A percentile compares a stretch with the other conserved stretches of the same genome.
These are phyloP conservation scores for Trimorus sp. DNA, from an alignment of 2,888 invertebrate species.

Conservation along the genomic window DNA sequence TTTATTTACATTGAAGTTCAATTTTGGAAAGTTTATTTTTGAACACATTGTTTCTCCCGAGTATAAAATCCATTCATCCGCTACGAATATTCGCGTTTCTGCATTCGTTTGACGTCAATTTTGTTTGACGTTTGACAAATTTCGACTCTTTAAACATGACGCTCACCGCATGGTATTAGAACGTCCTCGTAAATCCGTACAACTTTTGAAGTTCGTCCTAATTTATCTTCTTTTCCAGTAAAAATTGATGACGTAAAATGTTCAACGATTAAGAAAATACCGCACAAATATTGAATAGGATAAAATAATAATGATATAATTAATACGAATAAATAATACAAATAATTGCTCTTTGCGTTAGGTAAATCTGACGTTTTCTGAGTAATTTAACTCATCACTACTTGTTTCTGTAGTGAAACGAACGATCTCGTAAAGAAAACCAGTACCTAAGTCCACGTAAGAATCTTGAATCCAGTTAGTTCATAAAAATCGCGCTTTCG, in stretches of 20 bases:
- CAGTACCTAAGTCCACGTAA: background rate
- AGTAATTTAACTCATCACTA: no score
- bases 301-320: no score
- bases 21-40: conserved; percentile 2
- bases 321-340: no score
- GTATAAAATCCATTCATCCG: background rate
- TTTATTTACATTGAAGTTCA: no score
- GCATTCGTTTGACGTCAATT: conserved; percentile 29
- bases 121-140: conserved; percentile 36
- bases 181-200: background rate
- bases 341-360: no score
- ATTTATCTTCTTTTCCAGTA: no score
- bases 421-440: no score
- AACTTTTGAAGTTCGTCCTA: background rate
- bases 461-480: background rate
- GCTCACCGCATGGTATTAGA: conserved; percentile 3
- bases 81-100: conserved; percentile 9
- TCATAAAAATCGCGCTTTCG: conserved; percentile 21
- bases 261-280: no score
- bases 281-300: no score
- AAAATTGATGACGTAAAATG: no score
- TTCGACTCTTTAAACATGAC: conserved; percentile 5
- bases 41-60: conserved; percentile 4
- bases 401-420: no score
- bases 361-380: background rate